Evolutionary conservation across 1,140 invertebrate genomes (phyloP), one percentile per base, ranked within the genome.

Genomic region (Stenopsyche tienmushanensis): DNA sequence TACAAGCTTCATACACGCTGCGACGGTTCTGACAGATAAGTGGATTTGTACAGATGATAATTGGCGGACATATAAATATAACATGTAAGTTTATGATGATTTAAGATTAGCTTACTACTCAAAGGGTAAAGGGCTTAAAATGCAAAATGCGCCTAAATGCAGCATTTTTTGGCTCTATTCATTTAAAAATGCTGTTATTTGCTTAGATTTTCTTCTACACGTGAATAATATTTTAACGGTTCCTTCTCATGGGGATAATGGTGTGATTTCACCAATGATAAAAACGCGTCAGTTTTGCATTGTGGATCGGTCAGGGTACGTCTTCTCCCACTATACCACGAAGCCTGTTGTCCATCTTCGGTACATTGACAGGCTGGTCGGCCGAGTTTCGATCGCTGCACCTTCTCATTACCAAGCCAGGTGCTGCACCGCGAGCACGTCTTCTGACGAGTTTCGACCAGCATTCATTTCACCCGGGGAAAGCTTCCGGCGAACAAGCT

Each of bases 371-470:
- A 39, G 8, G 39, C 7, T 1, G n/a, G 7, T n/a, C 34, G 20
- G 21, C 20, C 23, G 50, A n/a, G 23, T 25, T 49, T 17, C 45
- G 45, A 49, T 20, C 45, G 45, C 45, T 9, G 23, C 50, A 53
- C 50, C 50, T 24, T 53, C 15, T 57, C 54, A 57, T 57, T 57
- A 42, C n/a, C n/a, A 17, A 57, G 34, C 8, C 54, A 57, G 54
- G 54, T 57, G 34, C 44, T 39, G 54, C 24, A 26, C 15, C 7
- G 21, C 5, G 34, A 42, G 39, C 54, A 57, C 54, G 54, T 42
- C 44, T 7, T n/a, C n/a, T n/a, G n/a, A n/a, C n/a, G 18, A 21
- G 18, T 10, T 49, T 49, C n/a, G 18, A 49, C 45, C 45, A 17
- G 45, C 9, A 8, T 9, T 20, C 45, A 15, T 18, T 49, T 49